These are phyloP conservation scores for Trypoxylon attenuatum DNA, from an alignment of 2,888 invertebrate genomes.

Conservation along the genomic window DNA sequence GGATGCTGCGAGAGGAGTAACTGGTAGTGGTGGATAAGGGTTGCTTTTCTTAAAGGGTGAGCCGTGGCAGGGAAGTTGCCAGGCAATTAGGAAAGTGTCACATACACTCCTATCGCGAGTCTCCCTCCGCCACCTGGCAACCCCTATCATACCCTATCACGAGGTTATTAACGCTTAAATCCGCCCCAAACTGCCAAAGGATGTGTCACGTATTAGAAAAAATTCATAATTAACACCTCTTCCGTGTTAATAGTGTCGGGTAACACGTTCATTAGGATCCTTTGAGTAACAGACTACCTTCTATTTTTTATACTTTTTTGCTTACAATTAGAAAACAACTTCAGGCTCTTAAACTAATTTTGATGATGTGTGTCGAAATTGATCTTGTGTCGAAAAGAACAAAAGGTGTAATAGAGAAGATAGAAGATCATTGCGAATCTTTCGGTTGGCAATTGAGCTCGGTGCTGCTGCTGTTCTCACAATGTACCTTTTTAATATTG, in stretches of 20 bases:
- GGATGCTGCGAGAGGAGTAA: constrained; percentile 15
- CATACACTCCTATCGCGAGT: constrained; percentile 66
- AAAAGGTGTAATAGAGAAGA: no score
- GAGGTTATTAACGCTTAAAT: constrained; percentile 58
- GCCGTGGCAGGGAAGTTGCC: constrained; percentile 49
- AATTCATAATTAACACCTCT: constrained; percentile 21
- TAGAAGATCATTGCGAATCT: no score
- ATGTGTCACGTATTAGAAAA: constrained; percentile 36
- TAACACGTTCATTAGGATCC: background rate
- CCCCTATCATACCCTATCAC: constrained; percentile 62
- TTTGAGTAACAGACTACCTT: no score
- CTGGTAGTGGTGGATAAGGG: constrained; percentile 50
- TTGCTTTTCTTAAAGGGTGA: constrained; percentile 68
- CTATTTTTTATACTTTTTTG: no score
- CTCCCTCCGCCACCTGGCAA: constrained; percentile 54
- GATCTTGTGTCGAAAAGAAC: no score
- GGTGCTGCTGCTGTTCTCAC: no score
- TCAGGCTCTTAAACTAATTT: no score
- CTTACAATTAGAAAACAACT: no score
- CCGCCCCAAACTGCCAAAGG: constrained; percentile 29
- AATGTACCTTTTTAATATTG: no score
- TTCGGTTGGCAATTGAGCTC: no score
- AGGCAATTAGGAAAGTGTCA: constrained; percentile 74
- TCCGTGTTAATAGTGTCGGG: no score
- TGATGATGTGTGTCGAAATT: no score